These are phyloP conservation scores for Xerus inauris DNA, from an alignment of 2,113 vertebrate genomes.

Conservation along the genomic window DNA sequence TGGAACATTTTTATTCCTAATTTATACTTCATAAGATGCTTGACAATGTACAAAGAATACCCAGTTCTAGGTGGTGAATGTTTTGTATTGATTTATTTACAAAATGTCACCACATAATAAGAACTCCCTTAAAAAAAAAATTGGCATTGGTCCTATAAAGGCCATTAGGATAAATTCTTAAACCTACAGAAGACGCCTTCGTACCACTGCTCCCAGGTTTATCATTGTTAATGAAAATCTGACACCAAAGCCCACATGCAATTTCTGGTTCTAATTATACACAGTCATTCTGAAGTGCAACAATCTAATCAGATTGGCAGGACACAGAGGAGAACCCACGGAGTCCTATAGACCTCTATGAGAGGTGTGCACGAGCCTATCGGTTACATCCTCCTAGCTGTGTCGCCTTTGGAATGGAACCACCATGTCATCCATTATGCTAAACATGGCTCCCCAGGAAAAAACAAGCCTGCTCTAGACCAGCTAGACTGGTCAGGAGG, in stretches of 20 bases:
- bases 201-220: background rate
- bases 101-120: constrained; percentile 78
- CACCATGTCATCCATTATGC: background rate
- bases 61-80: constrained; percentile 58
- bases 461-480: constrained; percentile 59
- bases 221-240: constrained; percentile 39
- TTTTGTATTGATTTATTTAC: constrained; percentile 85
- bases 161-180: constrained; percentile 52
- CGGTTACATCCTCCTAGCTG: background rate
- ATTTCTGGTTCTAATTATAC: constrained; percentile 13
- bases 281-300: background rate
- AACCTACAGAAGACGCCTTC: constrained; percentile 1
- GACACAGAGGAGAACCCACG: background rate
- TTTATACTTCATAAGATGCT: constrained; percentile 76
- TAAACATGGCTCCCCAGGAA: constrained; percentile 18
- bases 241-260: background rate
- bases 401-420: background rate
- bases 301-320: background rate
- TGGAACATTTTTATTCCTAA: constrained; percentile 85
- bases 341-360: constrained; percentile 73
- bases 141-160: constrained; percentile 62
- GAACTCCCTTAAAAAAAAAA: constrained; percentile 63
- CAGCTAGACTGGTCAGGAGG: constrained; percentile 37
- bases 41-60: constrained; percentile 85
- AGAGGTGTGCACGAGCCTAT: constrained; percentile 69